Evolutionary conservation across 2,888 invertebrate species (phyloP).

Genomic region (Gnatocerus cornutus): DNA sequence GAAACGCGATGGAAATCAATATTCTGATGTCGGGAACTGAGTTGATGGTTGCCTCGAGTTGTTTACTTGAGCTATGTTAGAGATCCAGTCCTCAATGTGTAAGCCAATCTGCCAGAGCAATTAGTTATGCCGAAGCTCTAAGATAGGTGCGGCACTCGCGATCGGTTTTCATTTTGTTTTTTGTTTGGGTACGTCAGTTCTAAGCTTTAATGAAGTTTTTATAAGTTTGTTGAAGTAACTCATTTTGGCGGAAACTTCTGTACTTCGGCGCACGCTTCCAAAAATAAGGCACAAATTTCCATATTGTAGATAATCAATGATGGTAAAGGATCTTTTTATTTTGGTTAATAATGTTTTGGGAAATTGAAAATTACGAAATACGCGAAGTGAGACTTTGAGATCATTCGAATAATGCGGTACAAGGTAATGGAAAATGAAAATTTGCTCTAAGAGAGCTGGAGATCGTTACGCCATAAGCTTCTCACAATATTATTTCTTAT

Average conservation of each 20-base stretch:
- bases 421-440: no score
- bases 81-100: conserved; percentile 46
- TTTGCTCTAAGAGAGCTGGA: no score
- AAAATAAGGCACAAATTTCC: neutral
- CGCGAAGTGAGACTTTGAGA: no score
- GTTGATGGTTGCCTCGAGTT: conserved; percentile 47
- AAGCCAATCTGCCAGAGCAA: conserved; percentile 48
- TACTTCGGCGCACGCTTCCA: neutral
- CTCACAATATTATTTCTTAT: no score
- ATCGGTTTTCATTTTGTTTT: conserved; percentile 15
- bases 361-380: no score
- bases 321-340: neutral
- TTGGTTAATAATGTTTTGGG: no score
- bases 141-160: conserved; percentile 15
- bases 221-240: conserved; percentile 1
- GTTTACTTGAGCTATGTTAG: conserved; percentile 48
- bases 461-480: no score
- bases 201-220: conserved; percentile 16
- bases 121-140: conserved; percentile 39
- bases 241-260: neutral
- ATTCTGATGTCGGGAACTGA: conserved; percentile 37
- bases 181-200: conserved; percentile 7
- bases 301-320: neutral
- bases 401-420: no score
- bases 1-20: conserved; percentile 40